Conservation (phyloP, 2,113 vertebrate genomes). For the Ia io region DNA sequence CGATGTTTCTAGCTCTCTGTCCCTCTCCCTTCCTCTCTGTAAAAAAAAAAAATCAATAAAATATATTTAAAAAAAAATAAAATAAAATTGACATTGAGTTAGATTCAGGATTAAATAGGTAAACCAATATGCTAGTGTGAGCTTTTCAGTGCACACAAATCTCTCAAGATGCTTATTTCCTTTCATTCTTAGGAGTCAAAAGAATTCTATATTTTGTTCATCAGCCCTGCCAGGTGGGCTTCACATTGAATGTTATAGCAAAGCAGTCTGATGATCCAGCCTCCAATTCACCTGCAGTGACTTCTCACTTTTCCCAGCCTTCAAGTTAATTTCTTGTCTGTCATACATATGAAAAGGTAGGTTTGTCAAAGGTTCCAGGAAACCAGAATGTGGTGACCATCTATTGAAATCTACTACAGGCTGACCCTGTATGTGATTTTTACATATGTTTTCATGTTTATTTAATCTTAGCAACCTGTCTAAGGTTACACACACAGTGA, state of each 20-base stretch:
- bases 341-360: background rate
- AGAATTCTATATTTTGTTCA: background rate
- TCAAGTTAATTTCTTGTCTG: background rate
- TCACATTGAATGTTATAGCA: background rate
- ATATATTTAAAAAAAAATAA: too few species aligned
- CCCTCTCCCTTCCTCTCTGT: too few species aligned
- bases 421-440: background rate
- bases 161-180: background rate
- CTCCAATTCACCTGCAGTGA: background rate
- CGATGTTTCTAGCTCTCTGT: too few species aligned
- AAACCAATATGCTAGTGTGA: slow-evolving; percentile 3
- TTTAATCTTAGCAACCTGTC: slow-evolving; percentile 1
- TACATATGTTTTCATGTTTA: background rate
- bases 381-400: background rate
- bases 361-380: background rate
- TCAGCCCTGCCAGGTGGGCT: background rate
- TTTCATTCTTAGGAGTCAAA: slow-evolving; percentile 7
- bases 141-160: background rate
- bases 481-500: background rate
- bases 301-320: background rate
- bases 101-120: background rate
- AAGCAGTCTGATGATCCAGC: background rate
- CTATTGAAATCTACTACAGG: background rate
- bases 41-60: too few species aligned
- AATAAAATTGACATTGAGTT: background rate